A percentile compares a stretch with the other conserved stretches of the same genome.
Evolutionary conservation across 2,888 invertebrate species (phyloP).

Genomic region (Mimas tiliae): DNA sequence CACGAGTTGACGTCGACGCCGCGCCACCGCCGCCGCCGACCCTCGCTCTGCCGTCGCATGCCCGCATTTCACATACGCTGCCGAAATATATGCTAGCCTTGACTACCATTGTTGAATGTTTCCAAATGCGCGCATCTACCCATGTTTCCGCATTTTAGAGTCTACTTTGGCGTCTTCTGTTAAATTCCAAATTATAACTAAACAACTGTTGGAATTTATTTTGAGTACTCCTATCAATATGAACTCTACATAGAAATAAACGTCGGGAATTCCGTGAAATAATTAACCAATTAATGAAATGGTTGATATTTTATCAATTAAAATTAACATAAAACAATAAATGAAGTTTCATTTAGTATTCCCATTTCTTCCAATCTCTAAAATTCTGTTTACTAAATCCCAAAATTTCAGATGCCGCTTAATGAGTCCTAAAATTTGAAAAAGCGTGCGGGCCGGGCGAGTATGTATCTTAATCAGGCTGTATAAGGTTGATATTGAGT

Average conservation of each 20-base stretch:
- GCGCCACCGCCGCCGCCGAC: conserved; percentile 37
- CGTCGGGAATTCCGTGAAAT: not conserved
- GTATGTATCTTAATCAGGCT: conserved; percentile 47
- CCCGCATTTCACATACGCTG: conserved; percentile 66
- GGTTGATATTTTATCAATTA: conserved; percentile 8
- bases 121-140: conserved; percentile 53
- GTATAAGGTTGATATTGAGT: conserved; percentile 60
- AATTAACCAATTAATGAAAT: not conserved
- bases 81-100: conserved; percentile 71
- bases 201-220: not conserved
- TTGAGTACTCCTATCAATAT: not conserved
- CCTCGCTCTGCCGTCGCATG: conserved; percentile 43
- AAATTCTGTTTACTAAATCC: conserved; percentile 71
- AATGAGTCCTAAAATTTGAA: conserved; percentile 76
- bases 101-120: conserved; percentile 66
- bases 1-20: conserved; percentile 39
- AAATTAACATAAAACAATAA: conserved; percentile 31
- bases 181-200: not conserved
- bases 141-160: conserved; percentile 55
- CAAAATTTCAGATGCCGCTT: conserved; percentile 69
- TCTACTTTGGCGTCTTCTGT: conserved; percentile 22
- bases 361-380: conserved; percentile 58
- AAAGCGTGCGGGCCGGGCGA: conserved; percentile 43
- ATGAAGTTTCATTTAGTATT: conserved; percentile 47
- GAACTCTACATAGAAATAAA: not conserved